Conservation (phyloP, 2,113 vertebrate genomes). For the Passer montanus region DNA sequence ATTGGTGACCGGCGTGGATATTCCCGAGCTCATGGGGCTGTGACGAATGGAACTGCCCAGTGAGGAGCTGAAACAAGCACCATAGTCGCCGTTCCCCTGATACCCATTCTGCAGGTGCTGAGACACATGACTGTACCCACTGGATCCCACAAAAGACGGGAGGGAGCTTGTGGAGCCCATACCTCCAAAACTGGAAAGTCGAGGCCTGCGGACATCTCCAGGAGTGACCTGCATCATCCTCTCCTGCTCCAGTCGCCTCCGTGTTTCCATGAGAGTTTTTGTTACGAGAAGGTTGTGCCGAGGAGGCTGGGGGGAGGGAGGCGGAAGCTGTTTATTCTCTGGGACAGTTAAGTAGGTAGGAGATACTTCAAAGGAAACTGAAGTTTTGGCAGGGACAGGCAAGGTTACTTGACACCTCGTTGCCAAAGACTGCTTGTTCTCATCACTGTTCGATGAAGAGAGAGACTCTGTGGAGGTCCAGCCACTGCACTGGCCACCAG, state of each 20-base stretch:
- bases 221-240: slow-evolving; percentile 82
- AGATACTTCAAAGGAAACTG: slow-evolving; percentile 72
- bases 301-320: slow-evolving; percentile 86
- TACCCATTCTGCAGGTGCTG: slow-evolving; percentile 85
- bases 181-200: slow-evolving; percentile 92
- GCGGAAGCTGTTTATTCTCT: slow-evolving; percentile 84
- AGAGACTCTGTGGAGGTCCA: slow-evolving; percentile 95
- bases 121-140: slow-evolving; percentile 71
- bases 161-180: slow-evolving; percentile 91
- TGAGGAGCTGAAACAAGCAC: slow-evolving; percentile 80
- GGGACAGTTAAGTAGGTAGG: slow-evolving; percentile 73
- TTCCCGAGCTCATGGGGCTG: slow-evolving; percentile 92
- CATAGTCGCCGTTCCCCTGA: slow-evolving; percentile 82
- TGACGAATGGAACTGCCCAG: slow-evolving; percentile 92
- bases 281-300: slow-evolving; percentile 92
- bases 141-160: slow-evolving; percentile 85
- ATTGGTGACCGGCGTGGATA: slow-evolving; percentile 91
- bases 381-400: slow-evolving; percentile 65
- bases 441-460: slow-evolving; percentile 92
- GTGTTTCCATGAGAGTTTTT: slow-evolving; percentile 97
- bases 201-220: slow-evolving; percentile 83
- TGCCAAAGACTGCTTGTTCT: slow-evolving; percentile 82
- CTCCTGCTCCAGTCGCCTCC: slow-evolving; percentile 91
- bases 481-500: slow-evolving; percentile 70
- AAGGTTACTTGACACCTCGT: slow-evolving; percentile 73